A percentile compares a stretch with the other conserved stretches of the same genome.
Evolutionary conservation across 2,113 vertebrate genomes (phyloP).

Genomic region (Nanorana parkeri): DNA sequence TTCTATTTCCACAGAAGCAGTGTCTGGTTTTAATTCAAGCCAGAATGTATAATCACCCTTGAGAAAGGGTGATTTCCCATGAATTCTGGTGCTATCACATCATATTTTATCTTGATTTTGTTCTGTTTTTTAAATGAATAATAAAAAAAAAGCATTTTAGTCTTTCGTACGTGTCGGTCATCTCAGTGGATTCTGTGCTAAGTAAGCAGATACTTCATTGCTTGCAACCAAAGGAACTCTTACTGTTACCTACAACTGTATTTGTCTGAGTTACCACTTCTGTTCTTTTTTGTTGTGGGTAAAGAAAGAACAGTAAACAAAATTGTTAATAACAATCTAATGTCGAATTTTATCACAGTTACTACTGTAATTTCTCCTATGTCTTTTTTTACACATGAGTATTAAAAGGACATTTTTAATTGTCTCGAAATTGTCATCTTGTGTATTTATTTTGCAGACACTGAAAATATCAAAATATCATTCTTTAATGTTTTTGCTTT

Average conservation of each 20-base stretch:
- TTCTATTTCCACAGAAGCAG: conserved; percentile 17
- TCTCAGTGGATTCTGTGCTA: conserved; percentile 63
- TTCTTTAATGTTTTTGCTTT: conserved; percentile 12
- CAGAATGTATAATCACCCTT: not conserved
- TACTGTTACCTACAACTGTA: conserved; percentile 63
- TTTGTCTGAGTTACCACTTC: conserved; percentile 67
- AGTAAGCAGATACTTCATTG: conserved; percentile 72
- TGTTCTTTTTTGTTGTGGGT: conserved; percentile 51
- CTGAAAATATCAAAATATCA: no score
- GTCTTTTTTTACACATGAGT: conserved; percentile 50
- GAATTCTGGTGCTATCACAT: conserved; percentile 13
- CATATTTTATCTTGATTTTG: not conserved
- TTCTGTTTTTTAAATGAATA: not conserved
- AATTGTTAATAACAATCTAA: conserved; percentile 75
- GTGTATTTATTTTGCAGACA: conserved; percentile 21
- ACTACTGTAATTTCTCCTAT: conserved; percentile 43
- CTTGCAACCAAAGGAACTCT: conserved; percentile 80
- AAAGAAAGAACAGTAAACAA: conserved; percentile 58
- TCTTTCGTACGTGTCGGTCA: conserved; percentile 13
- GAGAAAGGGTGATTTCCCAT: not conserved
- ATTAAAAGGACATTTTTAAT: conserved; percentile 53
- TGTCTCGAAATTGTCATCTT: conserved; percentile 28
- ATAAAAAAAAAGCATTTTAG: conserved; percentile 10
- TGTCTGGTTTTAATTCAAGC: conserved; percentile 13
- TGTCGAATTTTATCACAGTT: conserved; percentile 74